Evolutionary conservation across 1,140 invertebrate genomes (phyloP).

Genomic region (Potamilus streckersoni): DNA sequence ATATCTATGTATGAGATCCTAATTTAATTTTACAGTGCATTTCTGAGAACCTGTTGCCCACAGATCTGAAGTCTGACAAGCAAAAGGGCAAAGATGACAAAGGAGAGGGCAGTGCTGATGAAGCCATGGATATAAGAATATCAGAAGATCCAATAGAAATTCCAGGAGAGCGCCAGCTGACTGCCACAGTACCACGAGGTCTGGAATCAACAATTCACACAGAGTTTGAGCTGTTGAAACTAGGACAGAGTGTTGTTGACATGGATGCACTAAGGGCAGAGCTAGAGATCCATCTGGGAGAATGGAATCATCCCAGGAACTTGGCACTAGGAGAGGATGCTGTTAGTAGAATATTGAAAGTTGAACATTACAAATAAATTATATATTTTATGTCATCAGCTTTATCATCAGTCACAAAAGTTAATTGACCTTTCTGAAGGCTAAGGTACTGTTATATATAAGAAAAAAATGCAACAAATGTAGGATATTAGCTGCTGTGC

Average conservation of each 20-base stretch:
- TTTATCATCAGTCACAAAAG: not conserved
- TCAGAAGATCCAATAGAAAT: constrained; percentile 73
- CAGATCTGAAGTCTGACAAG: constrained; percentile 33
- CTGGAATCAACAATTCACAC: constrained; percentile 79
- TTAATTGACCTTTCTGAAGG: too few relatives aligned
- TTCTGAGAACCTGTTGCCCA: constrained; percentile 26
- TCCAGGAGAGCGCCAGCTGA: constrained; percentile 81
- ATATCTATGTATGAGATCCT: too few relatives aligned
- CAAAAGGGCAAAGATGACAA: constrained; percentile 35
- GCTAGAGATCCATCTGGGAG: constrained; percentile 73
- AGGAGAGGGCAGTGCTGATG: constrained; percentile 36
- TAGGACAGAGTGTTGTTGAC: constrained; percentile 44
- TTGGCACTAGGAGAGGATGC: too few relatives aligned
- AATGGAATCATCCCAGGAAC: constrained; percentile 50
- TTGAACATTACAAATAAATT: constrained; percentile 1
- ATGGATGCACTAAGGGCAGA: constrained; percentile 59
- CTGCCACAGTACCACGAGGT: constrained; percentile 76
- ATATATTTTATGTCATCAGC: not conserved
- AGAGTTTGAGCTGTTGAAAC: constrained; percentile 51
- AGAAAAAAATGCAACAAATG: too few relatives aligned
- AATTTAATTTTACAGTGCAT: too few relatives aligned
- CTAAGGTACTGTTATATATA: too few relatives aligned
- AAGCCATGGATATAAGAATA: constrained; percentile 60
- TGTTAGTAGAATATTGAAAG: not conserved
- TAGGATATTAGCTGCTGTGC: too few relatives aligned